Evolutionary conservation across 1,140 invertebrate genomes (phyloP).

Genomic region (Drosophila miranda): DNA sequence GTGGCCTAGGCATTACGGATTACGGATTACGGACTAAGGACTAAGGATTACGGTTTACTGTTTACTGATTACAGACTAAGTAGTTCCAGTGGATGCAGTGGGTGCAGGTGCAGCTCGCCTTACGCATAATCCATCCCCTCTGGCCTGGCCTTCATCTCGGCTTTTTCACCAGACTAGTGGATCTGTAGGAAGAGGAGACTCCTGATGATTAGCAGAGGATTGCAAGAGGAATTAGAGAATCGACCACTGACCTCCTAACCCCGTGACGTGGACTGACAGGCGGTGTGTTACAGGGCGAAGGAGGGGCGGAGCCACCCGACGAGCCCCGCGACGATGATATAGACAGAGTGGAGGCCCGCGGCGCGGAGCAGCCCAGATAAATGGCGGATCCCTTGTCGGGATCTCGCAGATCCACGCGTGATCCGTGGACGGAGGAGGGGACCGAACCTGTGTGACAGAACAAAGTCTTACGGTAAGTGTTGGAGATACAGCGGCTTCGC

Average conservation of each 20-base stretch:
- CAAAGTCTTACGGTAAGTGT: background rate
- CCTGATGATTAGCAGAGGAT: background rate
- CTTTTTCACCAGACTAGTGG: slow-evolving; percentile 72
- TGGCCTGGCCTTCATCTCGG: slow-evolving; percentile 59
- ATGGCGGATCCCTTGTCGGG: slow-evolving; percentile 84
- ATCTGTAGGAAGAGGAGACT: slow-evolving; percentile 32
- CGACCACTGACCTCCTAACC: slow-evolving; percentile 54
- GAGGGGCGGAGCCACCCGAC: slow-evolving; percentile 83
- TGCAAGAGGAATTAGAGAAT: no score
- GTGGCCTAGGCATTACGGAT: slow-evolving; percentile 7
- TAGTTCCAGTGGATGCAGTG: no score
- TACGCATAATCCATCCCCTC: slow-evolving; percentile 1
- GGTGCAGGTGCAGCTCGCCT: slow-evolving; percentile 4
- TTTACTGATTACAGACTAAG: background rate
- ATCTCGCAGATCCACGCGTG: slow-evolving; percentile 86
- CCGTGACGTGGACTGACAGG: slow-evolving; percentile 84
- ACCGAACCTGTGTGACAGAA: slow-evolving; percentile 82
- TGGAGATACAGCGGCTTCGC: background rate
- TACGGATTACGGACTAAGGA: slow-evolving; percentile 2
- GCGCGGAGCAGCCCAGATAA: slow-evolving; percentile 76
- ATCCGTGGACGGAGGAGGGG: slow-evolving; percentile 86
- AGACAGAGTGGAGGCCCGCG: slow-evolving; percentile 65
- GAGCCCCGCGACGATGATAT: slow-evolving; percentile 73
- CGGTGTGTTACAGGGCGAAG: slow-evolving; percentile 84
- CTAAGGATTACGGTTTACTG: slow-evolving; percentile 8